A percentile compares a stretch with the other conserved stretches of the same genome.
Evolutionary conservation across 2,888 invertebrate species (phyloP).

Genomic region (Meteorus cinctellus): DNA sequence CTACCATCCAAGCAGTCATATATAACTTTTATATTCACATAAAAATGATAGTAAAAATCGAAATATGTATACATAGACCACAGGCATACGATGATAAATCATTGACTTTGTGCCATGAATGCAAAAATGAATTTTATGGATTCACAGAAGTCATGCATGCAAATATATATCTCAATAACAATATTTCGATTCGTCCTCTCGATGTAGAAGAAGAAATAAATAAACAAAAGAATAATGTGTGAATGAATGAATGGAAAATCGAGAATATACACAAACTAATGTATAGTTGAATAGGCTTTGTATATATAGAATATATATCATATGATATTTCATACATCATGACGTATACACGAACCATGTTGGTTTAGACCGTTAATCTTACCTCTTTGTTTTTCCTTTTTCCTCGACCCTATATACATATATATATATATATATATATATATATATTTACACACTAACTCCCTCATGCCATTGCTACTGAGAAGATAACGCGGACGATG

Average conservation of each 20-base stretch:
- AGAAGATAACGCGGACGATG: neutral
- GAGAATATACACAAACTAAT: neutral
- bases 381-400: slow-evolving; percentile 30
- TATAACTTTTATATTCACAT: neutral
- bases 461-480: neutral
- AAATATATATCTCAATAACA: neutral
- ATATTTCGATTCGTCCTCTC: neutral
- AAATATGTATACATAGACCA: neutral
- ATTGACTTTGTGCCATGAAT: neutral
- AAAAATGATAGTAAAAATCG: slow-evolving; percentile 3
- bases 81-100: neutral
- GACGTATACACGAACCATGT: slow-evolving; percentile 8
- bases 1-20: neutral
- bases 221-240: neutral
- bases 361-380: slow-evolving; percentile 29
- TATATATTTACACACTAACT: neutral
- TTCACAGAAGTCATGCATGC: neutral
- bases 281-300: neutral
- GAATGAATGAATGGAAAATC: neutral
- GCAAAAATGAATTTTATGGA: slow-evolving; percentile 8
- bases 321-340: neutral
- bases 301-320: slow-evolving; percentile 3
- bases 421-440: neutral
- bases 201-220: neutral
- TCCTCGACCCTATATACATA: neutral